These are phyloP conservation scores for Aproaerema taeniolella DNA, from an alignment of 2,888 invertebrate genomes.

Conservation along the genomic window DNA sequence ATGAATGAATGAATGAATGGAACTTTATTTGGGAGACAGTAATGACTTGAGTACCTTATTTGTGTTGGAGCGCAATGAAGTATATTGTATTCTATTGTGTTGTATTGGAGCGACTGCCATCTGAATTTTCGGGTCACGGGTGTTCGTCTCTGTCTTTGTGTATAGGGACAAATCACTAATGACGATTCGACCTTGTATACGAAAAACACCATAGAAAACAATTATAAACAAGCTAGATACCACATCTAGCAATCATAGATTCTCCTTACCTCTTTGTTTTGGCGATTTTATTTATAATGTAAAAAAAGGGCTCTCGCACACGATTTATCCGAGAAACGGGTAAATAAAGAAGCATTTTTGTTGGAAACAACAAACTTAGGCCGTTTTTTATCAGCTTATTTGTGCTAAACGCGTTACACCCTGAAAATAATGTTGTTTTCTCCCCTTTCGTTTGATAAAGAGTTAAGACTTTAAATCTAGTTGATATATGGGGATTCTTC, in stretches of 20 bases:
- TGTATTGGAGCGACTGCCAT: no score
- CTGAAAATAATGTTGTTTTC: slow-evolving; percentile 36
- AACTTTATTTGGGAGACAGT: no score
- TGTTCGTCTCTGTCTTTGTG: no score
- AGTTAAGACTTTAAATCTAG: slow-evolving; percentile 17
- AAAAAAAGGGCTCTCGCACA: slow-evolving; percentile 30
- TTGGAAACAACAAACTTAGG: slow-evolving; percentile 38
- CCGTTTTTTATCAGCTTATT: slow-evolving; percentile 50
- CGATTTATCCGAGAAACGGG: slow-evolving; percentile 39
- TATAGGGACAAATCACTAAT: no score
- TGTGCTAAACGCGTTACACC: slow-evolving; percentile 43
- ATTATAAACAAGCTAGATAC: background rate
- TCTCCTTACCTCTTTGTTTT: slow-evolving; percentile 16
- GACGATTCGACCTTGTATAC: no score
- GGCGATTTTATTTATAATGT: slow-evolving; percentile 40
- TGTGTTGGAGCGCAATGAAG: no score
- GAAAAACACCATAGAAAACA: background rate
- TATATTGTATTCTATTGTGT: no score
- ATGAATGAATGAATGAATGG: no score
- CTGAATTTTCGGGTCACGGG: no score
- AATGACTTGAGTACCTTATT: no score
- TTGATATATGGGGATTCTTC: background rate
- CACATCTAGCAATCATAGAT: background rate
- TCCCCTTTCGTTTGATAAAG: slow-evolving; percentile 21
- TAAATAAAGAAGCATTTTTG: slow-evolving; percentile 40